Evolutionary conservation across 1,140 invertebrate species (phyloP).

Genomic region (Drosophila leontia): DNA sequence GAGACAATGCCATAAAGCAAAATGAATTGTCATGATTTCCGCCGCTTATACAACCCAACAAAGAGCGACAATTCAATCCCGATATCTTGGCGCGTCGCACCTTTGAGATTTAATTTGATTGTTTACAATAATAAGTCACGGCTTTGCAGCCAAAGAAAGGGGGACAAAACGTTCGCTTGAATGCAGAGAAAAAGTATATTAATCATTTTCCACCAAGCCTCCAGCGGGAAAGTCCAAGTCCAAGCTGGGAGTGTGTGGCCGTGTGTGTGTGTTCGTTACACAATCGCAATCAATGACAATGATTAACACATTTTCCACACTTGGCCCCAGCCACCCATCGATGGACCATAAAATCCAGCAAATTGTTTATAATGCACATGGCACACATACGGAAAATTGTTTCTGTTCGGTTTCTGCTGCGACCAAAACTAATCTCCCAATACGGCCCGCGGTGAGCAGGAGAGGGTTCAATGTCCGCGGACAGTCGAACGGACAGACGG

Average conservation of each 20-base stretch:
- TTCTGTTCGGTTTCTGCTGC: slow-evolving; percentile 38
- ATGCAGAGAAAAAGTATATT: slow-evolving; percentile 51
- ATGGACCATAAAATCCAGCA: slow-evolving; percentile 53
- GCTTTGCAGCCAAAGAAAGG: slow-evolving; percentile 52
- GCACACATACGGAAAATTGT: slow-evolving; percentile 54
- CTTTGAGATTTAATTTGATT: slow-evolving; percentile 55
- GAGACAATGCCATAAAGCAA: slow-evolving; percentile 72
- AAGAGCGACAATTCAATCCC: slow-evolving; percentile 55
- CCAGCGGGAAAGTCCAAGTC: slow-evolving; percentile 43
- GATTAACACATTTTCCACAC: slow-evolving; percentile 56
- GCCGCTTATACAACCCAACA: slow-evolving; percentile 65
- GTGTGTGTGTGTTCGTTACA: slow-evolving; percentile 21
- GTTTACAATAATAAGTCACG: slow-evolving; percentile 71
- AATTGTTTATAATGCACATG: slow-evolving; percentile 55
- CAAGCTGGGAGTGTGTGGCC: not conserved
- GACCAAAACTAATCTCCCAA: slow-evolving; percentile 43
- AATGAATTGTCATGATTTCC: slow-evolving; percentile 78
- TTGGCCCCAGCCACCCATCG: slow-evolving; percentile 43
- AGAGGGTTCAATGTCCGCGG: slow-evolving; percentile 47
- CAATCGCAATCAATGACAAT: slow-evolving; percentile 53
- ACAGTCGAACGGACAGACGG: not conserved
- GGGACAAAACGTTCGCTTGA: slow-evolving; percentile 20
- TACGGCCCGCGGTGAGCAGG: slow-evolving; percentile 18
- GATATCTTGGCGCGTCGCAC: slow-evolving; percentile 51
- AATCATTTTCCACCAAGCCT: slow-evolving; percentile 43